Evolutionary conservation across 1,140 invertebrate genomes (phyloP), one percentile per base, ranked within the genome.

Genomic region (Hypothenemus hampei): DNA sequence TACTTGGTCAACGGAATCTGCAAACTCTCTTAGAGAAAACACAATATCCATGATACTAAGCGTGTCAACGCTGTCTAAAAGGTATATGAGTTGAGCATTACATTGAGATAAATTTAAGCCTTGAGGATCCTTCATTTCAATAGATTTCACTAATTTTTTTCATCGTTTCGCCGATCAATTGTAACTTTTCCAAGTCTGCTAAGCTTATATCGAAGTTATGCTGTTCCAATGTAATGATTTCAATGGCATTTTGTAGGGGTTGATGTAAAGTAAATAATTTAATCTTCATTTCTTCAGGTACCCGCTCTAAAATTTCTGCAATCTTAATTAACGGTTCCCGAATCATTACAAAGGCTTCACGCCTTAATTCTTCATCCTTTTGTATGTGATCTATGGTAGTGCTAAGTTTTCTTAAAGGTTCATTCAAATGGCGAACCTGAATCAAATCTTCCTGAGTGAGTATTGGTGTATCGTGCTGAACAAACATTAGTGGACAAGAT

Each of bases 171-270:
- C 47, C 57, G 4, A 65, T 31, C 1, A 13, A 19, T 15, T 23
- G 37, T 20, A 65, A 31, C 8, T 43, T 26, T 24, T 50, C 47
- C 5, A 62, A 54, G 16, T 62, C 62, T 8, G 47, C 41, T 0
- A 40, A 4, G 40, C 31, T 22, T 23, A 69, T 65, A 21, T 69
- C 65, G 8, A 58, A 54, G 43, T 66, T 65, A 16, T 51, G 59
- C 46, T 61, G 58, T 49, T 70, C 69, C 22, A 70, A 53, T 7
- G 52, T 62, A 26, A 68, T 56, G 8, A 70, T 64, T 55, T 70
- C 69, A 11, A 70, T 52, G 20, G 60, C 61, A 49, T 68, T 64
- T 29, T 59, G 46, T 13, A 70, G 33, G 19, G 64, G 58, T 33
- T 61, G 58, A 20, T 62, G 51, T 7, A 59, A 29, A 20, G 35